Conservation (phyloP, 2,888 invertebrate genomes). For the Dolichopus griseipennis region DNA sequence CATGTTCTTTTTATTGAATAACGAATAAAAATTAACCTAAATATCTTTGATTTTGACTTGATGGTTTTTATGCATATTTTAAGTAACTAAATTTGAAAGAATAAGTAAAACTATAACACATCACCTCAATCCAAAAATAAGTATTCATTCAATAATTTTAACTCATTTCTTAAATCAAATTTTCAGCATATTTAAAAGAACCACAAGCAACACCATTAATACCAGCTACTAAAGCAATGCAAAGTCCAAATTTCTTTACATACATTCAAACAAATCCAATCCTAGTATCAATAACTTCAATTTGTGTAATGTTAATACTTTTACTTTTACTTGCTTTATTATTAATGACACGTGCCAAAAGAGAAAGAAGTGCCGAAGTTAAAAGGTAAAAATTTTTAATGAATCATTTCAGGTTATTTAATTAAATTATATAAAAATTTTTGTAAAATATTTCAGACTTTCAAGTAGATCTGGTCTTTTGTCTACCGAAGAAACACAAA, state of each 20-base stretch:
- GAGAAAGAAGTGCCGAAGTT: constrained; percentile 29
- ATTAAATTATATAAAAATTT: background rate
- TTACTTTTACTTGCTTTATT: constrained; percentile 36
- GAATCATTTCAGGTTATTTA: too few relatives aligned
- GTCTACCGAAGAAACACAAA: constrained; percentile 3
- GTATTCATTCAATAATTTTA: background rate
- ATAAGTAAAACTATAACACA: too few relatives aligned
- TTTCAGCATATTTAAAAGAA: constrained; percentile 39
- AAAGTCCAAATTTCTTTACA: constrained; percentile 33
- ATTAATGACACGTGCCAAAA: constrained; percentile 36
- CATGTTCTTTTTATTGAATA: too few relatives aligned
- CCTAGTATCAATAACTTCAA: constrained; percentile 34
- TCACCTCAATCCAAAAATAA: too few relatives aligned
- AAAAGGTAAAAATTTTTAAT: constrained; percentile 30
- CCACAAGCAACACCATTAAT: constrained; percentile 42
- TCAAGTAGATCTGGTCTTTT: constrained; percentile 19
- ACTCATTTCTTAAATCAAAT: background rate
- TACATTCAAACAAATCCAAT: constrained; percentile 38
- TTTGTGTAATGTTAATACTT: constrained; percentile 36
- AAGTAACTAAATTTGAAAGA: too few relatives aligned
- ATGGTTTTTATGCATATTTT: too few relatives aligned
- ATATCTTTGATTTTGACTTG: too few relatives aligned
- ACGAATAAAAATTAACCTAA: too few relatives aligned
- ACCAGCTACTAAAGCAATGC: constrained; percentile 35
- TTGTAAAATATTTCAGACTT: constrained; percentile 13